A percentile compares a stretch with the other conserved stretches of the same genome.
These are phyloP conservation scores for Eugnorisma glareosa DNA, from an alignment of 2,888 invertebrate species.

Conservation along the genomic window DNA sequence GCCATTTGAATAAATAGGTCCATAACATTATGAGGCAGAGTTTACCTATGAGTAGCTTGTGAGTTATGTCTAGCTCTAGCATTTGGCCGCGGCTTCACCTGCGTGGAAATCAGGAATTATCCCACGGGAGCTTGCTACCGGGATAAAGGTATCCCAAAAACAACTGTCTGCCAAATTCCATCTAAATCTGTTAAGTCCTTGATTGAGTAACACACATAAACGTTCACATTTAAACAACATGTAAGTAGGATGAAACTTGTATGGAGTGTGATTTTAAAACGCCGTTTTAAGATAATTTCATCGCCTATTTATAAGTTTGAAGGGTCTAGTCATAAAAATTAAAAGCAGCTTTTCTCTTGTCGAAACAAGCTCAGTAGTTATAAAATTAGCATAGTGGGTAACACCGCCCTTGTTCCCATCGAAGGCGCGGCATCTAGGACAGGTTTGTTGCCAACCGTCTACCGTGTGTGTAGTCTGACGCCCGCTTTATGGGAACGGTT, in stretches of 20 bases:
- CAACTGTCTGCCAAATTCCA: not conserved
- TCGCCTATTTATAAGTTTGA: not conserved
- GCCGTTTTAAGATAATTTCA: not conserved
- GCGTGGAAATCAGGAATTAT: not conserved
- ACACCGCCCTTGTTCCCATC: constrained; percentile 59
- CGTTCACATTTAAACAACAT: not conserved
- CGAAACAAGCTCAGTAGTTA: constrained; percentile 27
- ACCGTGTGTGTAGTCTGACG: constrained; percentile 27
- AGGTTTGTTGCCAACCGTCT: constrained; percentile 56
- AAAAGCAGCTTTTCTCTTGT: not conserved
- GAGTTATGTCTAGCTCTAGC: not conserved
- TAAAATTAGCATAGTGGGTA: constrained; percentile 50
- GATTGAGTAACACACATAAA: not conserved
- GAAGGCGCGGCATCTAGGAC: constrained; percentile 63
- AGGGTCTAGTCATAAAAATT: not conserved
- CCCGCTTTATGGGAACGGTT: constrained; percentile 47
- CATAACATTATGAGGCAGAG: not conserved
- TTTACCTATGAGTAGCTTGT: constrained; percentile 13
- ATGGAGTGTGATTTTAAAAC: not conserved
- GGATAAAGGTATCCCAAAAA: not conserved
- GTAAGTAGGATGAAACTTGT: not conserved
- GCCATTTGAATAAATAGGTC: not conserved
- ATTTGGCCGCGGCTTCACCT: not conserved
- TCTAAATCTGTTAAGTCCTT: not conserved
- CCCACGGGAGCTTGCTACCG: not conserved